Evolutionary conservation across 2,113 vertebrate species (phyloP).

Genomic region (Tragelaphus scriptus): DNA sequence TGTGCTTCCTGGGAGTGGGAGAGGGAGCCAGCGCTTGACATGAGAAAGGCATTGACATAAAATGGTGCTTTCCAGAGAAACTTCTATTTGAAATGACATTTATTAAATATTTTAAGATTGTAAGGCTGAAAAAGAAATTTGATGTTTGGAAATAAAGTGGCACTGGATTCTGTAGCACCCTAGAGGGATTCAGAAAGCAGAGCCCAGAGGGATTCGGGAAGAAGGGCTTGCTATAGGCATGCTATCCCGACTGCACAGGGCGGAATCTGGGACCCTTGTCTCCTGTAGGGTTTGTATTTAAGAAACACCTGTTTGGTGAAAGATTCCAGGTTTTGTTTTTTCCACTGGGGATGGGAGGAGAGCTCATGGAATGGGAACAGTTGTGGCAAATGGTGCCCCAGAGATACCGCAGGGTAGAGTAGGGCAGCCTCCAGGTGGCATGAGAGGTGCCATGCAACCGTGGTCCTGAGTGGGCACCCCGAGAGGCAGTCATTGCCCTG

Average conservation of each 20-base stretch:
- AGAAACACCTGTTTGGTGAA: background rate
- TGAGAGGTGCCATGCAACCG: fast-evolving
- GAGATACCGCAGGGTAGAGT: background rate
- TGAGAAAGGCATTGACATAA: background rate
- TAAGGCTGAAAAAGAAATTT: background rate
- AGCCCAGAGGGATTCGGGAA: background rate
- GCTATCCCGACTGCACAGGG: fast-evolving
- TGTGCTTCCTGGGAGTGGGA: background rate
- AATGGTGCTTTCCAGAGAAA: background rate
- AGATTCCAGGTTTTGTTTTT: background rate
- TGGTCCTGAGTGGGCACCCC: background rate
- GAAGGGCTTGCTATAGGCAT: background rate
- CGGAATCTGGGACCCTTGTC: background rate
- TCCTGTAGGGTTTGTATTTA: background rate
- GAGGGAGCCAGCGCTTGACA: fast-evolving
- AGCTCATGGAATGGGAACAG: background rate
- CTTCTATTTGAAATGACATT: background rate
- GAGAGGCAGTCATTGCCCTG: background rate
- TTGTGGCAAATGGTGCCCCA: background rate
- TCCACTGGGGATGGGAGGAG: background rate
- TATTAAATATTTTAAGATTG: background rate
- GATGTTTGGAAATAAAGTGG: background rate
- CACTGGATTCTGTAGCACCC: background rate
- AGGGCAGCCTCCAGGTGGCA: background rate
- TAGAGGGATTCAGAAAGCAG: background rate